Evolutionary conservation across 2,888 invertebrate genomes (phyloP), one percentile per base, ranked within the genome.

Genomic region (Unio delphinus): DNA sequence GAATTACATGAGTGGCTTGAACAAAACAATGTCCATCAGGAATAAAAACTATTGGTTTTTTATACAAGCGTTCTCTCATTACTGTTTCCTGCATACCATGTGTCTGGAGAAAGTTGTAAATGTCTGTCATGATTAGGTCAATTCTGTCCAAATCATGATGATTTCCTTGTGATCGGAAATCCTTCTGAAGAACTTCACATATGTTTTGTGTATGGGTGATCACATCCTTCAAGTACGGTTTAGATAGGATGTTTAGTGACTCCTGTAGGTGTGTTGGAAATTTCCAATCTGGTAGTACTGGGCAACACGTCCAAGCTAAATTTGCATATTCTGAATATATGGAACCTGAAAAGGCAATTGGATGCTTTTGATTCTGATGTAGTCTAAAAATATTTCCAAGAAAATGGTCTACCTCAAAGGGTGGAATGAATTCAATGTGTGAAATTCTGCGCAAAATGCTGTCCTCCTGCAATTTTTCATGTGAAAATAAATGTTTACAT

Each of bases 1-100:
- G 20, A 70, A 55, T 20, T 58, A 18, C 26, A 26, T 65, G n/a
- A 56, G 59, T 26, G 67, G 45, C 45, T 11, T 45, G 45, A 45
- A 45, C 45, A 45, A 73, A 68, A 20, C 61, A 54, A 23, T 67
- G 64, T 8, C 63, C 15, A 3, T 26, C 56, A 2, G 67, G 61
- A 28, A 73, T 7, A 23, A 64, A 73, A 20, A 73, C n/a, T n/a
- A 73, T 11, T 15, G 70, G 70, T 56, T 23, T 65, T 65, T 55
- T 18, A 15, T n/a, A 8, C 8, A 68, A 63, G 23, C 5, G 8
- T 59, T 45, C 45, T 11, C 45, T 45, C 45, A 45, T 45, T 45
- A 45, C 45, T 45, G 11, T 8, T 45, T 45, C 45, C 11, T 45
- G 45, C 45, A 45, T 45, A 45, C 45, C 45, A 45, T 45, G 2